These are phyloP conservation scores for Hydropsyche betteni DNA, from an alignment of 2,888 invertebrate genomes.

Conservation along the genomic window DNA sequence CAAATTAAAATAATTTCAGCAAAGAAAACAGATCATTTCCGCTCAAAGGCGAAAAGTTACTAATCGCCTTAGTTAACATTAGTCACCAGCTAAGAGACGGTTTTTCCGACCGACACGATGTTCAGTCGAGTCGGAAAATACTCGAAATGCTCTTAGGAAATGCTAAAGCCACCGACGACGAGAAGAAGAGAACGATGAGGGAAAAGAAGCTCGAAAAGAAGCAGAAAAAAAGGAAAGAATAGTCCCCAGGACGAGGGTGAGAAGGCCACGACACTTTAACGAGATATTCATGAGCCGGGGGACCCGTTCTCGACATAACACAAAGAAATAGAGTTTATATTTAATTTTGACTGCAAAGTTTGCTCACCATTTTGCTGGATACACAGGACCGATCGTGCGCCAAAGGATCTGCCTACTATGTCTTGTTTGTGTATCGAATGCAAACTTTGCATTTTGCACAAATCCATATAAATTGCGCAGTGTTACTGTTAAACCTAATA, in stretches of 20 bases:
- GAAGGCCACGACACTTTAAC: conserved; percentile 48
- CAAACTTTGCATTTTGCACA: not conserved
- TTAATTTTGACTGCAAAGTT: conserved; percentile 49
- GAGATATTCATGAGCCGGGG: conserved; percentile 51
- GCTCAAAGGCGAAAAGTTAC: no score
- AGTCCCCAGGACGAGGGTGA: conserved; percentile 31
- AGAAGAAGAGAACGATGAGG: conserved; percentile 37
- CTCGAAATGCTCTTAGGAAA: not conserved
- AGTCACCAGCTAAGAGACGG: no score
- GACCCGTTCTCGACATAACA: conserved; percentile 42
- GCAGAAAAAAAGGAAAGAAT: conserved; percentile 30
- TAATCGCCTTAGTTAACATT: no score
- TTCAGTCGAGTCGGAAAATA: conserved; percentile 13
- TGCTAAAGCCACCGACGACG: not conserved
- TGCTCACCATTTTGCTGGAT: conserved; percentile 41
- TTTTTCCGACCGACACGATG: no score
- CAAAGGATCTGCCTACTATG: not conserved
- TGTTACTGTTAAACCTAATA: no score
- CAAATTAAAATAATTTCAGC: no score
- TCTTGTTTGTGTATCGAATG: conserved; percentile 14
- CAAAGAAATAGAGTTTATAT: conserved; percentile 48
- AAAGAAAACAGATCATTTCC: no score
- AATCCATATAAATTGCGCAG: not conserved
- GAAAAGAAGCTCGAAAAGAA: conserved; percentile 31
- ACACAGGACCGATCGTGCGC: conserved; percentile 25